Conservation (phyloP, 2,797 vertebrate species). For the Geotria australis region DNA sequence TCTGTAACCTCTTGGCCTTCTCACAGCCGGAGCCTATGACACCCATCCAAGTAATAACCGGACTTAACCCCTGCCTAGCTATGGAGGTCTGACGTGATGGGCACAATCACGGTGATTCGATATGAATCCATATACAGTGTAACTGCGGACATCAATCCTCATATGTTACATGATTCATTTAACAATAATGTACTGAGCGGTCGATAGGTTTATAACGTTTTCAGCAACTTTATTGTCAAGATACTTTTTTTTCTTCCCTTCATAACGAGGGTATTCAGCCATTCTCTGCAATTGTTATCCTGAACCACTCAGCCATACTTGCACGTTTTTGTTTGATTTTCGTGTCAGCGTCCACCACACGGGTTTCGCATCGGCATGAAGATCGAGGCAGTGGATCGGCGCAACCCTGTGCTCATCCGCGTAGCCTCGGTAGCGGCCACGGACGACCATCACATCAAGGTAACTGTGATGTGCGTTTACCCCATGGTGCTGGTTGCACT, state of each 20-base stretch:
- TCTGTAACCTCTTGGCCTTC: no score
- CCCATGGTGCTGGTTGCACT: no score
- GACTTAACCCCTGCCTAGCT: no score
- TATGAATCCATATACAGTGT: no score
- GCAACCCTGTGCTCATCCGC: constrained; percentile 55
- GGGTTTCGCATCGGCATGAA: constrained; percentile 72
- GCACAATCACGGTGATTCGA: no score
- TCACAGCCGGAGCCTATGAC: no score
- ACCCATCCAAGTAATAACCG: no score
- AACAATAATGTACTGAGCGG: background rate
- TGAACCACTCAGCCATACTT: no score
- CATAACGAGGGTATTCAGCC: no score
- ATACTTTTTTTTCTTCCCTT: no score
- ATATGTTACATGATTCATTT: background rate
- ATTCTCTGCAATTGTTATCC: no score
- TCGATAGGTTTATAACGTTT: background rate
- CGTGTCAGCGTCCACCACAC: constrained; percentile 34
- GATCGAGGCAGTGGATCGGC: constrained; percentile 65
- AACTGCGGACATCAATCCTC: background rate
- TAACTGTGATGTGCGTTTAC: constrained; percentile 3
- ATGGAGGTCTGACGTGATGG: no score
- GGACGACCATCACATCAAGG: constrained; percentile 76
- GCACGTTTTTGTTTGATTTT: background rate
- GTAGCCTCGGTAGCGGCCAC: constrained; percentile 65
- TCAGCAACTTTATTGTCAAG: background rate